Conservation (phyloP, 2,888 invertebrate genomes). For the Drosophila limbata region DNA sequence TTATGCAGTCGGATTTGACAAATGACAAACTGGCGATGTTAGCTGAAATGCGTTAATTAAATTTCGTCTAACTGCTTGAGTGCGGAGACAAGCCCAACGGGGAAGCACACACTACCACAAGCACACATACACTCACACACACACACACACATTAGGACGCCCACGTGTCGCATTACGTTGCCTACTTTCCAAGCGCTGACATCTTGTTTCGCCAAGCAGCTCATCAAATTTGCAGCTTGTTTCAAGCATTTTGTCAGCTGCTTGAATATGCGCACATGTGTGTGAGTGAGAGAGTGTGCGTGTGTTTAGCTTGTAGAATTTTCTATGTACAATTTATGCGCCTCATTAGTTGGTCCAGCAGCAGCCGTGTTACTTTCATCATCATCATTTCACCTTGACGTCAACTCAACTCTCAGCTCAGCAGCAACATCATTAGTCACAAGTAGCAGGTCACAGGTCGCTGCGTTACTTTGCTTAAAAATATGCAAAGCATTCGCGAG, state of each 20-base stretch:
- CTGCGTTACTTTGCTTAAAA: constrained; percentile 64
- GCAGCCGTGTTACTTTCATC: constrained; percentile 42
- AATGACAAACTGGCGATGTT: constrained; percentile 56
- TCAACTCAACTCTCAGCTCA: constrained; percentile 26
- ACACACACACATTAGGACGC: constrained; percentile 9
- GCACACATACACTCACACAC: constrained; percentile 6
- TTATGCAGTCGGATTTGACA: constrained; percentile 43
- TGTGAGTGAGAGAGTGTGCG: constrained; percentile 28
- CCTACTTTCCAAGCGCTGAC: constrained; percentile 67
- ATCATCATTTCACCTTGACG: constrained; percentile 29
- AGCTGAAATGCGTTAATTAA: constrained; percentile 76
- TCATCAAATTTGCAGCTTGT: constrained; percentile 78
- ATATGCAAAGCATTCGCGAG: constrained; percentile 70
- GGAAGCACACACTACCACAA: constrained; percentile 7
- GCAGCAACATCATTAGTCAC: constrained; percentile 81
- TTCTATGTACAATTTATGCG: constrained; percentile 78
- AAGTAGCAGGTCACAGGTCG: constrained; percentile 61
- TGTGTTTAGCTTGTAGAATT: constrained; percentile 28
- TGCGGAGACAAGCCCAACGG: constrained; percentile 52
- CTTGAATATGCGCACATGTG: constrained; percentile 53
- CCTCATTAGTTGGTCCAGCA: constrained; percentile 79
- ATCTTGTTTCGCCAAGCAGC: constrained; percentile 67
- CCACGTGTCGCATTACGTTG: constrained; percentile 51
- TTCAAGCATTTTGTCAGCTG: constrained; percentile 60
- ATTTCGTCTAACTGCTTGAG: constrained; percentile 71